phyloP scores from a whole-genome alignment of 2,113 vertebrate species.

The Podarcis muralis region DNA sequence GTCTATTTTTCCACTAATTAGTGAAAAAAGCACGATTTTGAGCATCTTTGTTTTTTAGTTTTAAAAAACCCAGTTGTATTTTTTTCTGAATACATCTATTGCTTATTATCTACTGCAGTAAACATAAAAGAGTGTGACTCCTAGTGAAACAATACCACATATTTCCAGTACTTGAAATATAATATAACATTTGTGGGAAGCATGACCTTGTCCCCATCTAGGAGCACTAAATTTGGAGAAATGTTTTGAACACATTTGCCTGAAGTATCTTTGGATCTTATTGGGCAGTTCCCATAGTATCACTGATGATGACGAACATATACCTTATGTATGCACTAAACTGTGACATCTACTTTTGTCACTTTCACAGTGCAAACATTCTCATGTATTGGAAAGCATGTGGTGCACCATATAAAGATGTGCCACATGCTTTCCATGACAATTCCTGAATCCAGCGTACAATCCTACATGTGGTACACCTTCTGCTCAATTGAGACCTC shows the following conservation, averaged over 20 bases:
- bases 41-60: no score
- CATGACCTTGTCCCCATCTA: neutral
- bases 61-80: neutral
- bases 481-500: neutral
- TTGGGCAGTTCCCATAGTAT: neutral
- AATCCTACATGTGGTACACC: neutral
- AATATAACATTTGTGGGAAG: neutral
- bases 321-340: neutral
- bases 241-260: neutral
- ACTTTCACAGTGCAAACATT: no score
- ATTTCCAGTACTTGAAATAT: neutral
- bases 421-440: neutral
- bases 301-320: neutral
- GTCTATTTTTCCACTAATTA: neutral
- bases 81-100: neutral
- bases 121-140: neutral
- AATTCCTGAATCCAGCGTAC: neutral
- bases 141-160: neutral
- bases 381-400: neutral
- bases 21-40: neutral
- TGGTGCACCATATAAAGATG: no score
- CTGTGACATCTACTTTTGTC: neutral
- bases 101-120: neutral
- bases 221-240: neutral
- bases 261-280: neutral